These are phyloP conservation scores for Pseudolycoriella hygida DNA, from an alignment of 2,888 invertebrate species.

Conservation along the genomic window DNA sequence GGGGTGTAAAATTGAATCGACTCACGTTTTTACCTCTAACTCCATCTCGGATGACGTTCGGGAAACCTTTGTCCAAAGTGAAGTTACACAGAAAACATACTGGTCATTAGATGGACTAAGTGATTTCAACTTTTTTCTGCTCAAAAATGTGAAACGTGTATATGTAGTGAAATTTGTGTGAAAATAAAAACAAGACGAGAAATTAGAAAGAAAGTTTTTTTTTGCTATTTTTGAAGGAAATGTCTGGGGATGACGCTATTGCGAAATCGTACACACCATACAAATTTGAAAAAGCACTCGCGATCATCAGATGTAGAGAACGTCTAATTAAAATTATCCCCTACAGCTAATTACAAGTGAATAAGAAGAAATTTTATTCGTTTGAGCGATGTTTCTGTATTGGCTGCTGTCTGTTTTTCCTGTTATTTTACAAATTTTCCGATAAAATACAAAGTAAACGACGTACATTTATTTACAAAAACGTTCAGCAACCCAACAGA, in stretches of 20 bases:
- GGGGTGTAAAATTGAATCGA: no score
- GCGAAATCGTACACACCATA: not conserved
- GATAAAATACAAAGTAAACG: no score
- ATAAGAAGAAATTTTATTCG: not conserved
- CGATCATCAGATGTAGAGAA: not conserved
- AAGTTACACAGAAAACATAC: no score
- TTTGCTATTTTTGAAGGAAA: not conserved
- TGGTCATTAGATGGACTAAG: no score
- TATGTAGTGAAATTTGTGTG: not conserved
- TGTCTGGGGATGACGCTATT: not conserved
- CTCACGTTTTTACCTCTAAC: no score
- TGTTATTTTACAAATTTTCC: not conserved
- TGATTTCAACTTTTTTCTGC: no score
- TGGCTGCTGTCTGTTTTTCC: not conserved
- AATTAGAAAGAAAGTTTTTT: not conserved
- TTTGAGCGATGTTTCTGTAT: not conserved
- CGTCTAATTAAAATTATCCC: constrained; percentile 1
- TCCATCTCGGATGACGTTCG: no score
- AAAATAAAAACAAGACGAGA: not conserved
- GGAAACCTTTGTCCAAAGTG: no score
- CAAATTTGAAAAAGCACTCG: not conserved
- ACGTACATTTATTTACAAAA: no score
- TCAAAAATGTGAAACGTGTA: not conserved
- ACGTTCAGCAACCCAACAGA: no score
- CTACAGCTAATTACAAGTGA: constrained; percentile 3